Evolutionary conservation across 2,113 vertebrate genomes (phyloP).

Genomic region (Phrynosoma platyrhinos): DNA sequence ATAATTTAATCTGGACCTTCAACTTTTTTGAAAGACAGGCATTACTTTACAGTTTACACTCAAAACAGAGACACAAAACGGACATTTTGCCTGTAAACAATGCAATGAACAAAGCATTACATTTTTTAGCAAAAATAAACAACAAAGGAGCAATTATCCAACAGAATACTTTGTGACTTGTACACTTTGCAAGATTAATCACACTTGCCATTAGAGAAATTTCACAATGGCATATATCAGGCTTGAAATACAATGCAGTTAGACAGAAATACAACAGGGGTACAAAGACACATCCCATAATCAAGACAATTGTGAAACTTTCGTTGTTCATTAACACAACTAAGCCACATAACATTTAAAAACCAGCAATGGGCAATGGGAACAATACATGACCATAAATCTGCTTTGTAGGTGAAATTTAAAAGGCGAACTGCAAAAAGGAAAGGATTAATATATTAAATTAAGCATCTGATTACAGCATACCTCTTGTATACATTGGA

Average conservation of each 20-base stretch:
- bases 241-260: not conserved
- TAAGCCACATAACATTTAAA: not conserved
- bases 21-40: not conserved
- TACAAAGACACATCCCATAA: not conserved
- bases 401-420: conserved; percentile 10
- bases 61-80: conserved; percentile 37
- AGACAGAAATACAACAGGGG: not conserved
- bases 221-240: conserved; percentile 45
- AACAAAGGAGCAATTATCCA: conserved; percentile 1
- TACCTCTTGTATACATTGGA: not conserved
- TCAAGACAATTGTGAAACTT: not conserved
- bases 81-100: conserved; percentile 22
- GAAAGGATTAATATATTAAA: conserved; percentile 7
- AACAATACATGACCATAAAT: not conserved
- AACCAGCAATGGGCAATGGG: not conserved
- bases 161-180: not conserved
- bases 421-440: not conserved
- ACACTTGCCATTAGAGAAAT: conserved; percentile 31
- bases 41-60: conserved; percentile 31
- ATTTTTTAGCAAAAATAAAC: conserved; percentile 38
- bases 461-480: not conserved
- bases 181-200: conserved; percentile 34
- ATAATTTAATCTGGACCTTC: not conserved
- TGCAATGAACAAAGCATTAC: conserved; percentile 42
- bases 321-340: conserved; percentile 34